A percentile compares a stretch with the other conserved stretches of the same genome.
Evolutionary conservation across 2,113 vertebrate genomes (phyloP).

Genomic region (Orycteropus afer): DNA sequence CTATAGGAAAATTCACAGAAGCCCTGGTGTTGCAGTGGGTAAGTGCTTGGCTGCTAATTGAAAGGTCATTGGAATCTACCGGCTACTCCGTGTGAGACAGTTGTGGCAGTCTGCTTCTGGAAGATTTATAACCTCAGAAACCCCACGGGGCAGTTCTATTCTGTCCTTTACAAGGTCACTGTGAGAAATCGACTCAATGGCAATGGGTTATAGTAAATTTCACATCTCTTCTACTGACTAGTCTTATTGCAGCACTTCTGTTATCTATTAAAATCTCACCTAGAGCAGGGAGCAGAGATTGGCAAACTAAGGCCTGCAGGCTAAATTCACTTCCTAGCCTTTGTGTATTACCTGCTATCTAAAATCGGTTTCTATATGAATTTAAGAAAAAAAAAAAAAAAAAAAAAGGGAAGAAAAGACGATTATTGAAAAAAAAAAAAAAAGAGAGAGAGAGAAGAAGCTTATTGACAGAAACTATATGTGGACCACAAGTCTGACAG

Average conservation of each 20-base stretch:
- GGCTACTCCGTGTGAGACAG: no score
- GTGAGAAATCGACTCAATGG: no score
- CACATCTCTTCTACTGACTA: neutral
- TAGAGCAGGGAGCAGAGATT: neutral
- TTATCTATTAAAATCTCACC: neutral
- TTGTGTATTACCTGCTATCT: neutral
- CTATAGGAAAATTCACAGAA: neutral
- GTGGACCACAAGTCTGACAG: neutral
- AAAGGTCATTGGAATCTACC: no score
- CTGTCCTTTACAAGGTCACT: no score
- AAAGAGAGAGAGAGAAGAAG: neutral
- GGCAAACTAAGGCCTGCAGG: neutral
- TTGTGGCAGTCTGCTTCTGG: no score
- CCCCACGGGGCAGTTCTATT: no score
- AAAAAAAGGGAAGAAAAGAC: no score
- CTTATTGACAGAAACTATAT: neutral
- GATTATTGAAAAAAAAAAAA: neutral
- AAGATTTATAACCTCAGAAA: no score
- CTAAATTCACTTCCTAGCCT: rapidly evolving
- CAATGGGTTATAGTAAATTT: neutral
- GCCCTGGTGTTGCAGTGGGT: no score
- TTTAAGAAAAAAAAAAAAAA: no score
- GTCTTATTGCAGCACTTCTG: neutral
- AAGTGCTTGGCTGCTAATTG: no score
- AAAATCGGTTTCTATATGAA: neutral